Evolutionary conservation across 2,113 vertebrate genomes (phyloP).

Genomic region (Numida meleagris): DNA sequence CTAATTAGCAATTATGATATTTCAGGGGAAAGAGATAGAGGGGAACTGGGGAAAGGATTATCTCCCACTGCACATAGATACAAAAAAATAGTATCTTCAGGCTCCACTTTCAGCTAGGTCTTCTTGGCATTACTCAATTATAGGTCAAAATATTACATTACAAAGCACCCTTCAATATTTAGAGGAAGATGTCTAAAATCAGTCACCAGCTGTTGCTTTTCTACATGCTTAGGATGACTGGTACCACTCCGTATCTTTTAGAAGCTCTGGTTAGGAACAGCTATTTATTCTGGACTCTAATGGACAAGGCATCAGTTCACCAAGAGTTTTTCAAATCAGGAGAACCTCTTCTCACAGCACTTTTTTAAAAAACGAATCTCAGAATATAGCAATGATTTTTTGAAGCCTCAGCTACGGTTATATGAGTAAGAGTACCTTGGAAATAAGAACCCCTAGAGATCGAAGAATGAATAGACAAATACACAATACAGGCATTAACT

Average conservation of each 20-base stretch:
- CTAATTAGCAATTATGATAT: not conserved
- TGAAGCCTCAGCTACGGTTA: not conserved
- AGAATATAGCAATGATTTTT: not conserved
- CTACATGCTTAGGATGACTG: not conserved
- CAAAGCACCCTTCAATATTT: not conserved
- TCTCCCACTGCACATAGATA: not conserved
- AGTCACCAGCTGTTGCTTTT: conserved; percentile 28
- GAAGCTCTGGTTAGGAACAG: not conserved
- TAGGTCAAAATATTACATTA: conserved; percentile 1
- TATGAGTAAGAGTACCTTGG: not conserved
- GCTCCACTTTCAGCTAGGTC: not conserved
- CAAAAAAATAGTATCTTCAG: not conserved
- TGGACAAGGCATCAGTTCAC: not conserved
- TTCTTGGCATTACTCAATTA: not conserved
- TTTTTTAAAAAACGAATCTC: not conserved
- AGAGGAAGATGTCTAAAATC: not conserved
- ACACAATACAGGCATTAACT: not conserved
- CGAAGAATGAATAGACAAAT: not conserved
- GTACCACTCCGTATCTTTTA: not conserved
- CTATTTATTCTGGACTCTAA: not conserved
- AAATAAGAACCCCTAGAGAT: not conserved
- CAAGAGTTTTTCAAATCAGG: not conserved
- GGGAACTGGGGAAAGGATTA: not conserved
- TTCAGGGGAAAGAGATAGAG: not conserved
- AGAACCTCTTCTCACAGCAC: not conserved